Conservation (phyloP, 2,797 vertebrate species). For the Arctocebus calabarensis region DNA sequence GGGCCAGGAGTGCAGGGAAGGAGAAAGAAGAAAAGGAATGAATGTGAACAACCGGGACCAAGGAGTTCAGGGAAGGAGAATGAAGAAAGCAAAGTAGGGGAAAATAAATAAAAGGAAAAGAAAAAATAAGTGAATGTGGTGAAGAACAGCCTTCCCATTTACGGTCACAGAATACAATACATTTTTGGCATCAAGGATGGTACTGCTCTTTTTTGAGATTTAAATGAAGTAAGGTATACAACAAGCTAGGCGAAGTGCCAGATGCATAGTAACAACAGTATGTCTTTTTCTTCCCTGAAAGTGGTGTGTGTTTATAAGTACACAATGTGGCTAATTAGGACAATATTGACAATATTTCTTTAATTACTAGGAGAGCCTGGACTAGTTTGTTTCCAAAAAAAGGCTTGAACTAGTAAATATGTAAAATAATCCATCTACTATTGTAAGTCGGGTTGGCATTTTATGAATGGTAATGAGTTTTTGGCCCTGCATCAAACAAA, state of each 20-base stretch:
- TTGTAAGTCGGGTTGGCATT: not conserved
- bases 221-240: constrained; percentile 56
- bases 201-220: constrained; percentile 30
- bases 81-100: not conserved
- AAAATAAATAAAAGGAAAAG: not conserved
- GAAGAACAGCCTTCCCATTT: not conserved
- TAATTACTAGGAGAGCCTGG: constrained; percentile 13
- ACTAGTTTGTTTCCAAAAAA: not conserved
- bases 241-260: constrained; percentile 55
- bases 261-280: not conserved
- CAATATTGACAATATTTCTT: constrained; percentile 26
- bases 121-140: not conserved
- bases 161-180: not conserved
- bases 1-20: not conserved
- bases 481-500: not conserved
- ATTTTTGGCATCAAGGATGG: not conserved
- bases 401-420: not conserved
- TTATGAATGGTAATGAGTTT: constrained; percentile 17
- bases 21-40: not conserved
- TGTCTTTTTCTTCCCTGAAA: not conserved
- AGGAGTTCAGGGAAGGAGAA: not conserved
- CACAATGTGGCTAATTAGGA: constrained; percentile 9
- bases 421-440: not conserved
- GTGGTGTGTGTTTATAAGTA: not conserved
- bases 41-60: not conserved